Evolutionary conservation across 2,888 invertebrate genomes (phyloP).

Genomic region (Muschampia plurimacula): DNA sequence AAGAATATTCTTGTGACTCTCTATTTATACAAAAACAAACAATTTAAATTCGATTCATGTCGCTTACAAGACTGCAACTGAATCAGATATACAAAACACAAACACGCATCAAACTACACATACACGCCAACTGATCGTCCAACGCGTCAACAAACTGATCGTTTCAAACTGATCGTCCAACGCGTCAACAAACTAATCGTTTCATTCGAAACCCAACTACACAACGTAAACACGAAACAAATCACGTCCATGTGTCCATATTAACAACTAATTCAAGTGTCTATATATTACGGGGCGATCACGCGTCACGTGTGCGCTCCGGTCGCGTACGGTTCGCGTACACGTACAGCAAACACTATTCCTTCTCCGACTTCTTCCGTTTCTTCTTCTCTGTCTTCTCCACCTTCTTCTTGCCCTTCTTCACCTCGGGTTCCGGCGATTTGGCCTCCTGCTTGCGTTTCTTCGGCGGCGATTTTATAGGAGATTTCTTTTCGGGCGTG

Average conservation of each 20-base stretch:
- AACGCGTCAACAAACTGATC: too few species aligned
- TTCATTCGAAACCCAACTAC: conserved; percentile 1
- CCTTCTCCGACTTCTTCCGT: conserved; percentile 75
- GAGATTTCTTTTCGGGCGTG: conserved; percentile 59
- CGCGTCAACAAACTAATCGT: neutral
- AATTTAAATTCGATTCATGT: too few species aligned
- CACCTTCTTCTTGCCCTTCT: conserved; percentile 54
- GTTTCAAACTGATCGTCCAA: too few species aligned
- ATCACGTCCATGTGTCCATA: neutral
- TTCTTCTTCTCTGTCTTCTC: conserved; percentile 59
- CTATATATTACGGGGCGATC: neutral
- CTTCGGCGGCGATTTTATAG: conserved; percentile 68
- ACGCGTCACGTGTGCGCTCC: neutral
- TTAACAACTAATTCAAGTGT: neutral
- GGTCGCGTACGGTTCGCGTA: conserved; percentile 59
- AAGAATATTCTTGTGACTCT: too few species aligned
- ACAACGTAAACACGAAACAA: neutral
- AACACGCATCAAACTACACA: too few species aligned
- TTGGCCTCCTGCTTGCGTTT: conserved; percentile 64
- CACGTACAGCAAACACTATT: conserved; percentile 78
- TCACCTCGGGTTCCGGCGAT: conserved; percentile 60
- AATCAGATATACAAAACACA: too few species aligned
- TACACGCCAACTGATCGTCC: too few species aligned
- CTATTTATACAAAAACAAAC: too few species aligned
- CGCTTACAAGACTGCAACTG: too few species aligned